Base-by-base conservation (phyloP, 2,888 invertebrate species). In the Eupithecia vulgata region DNA sequence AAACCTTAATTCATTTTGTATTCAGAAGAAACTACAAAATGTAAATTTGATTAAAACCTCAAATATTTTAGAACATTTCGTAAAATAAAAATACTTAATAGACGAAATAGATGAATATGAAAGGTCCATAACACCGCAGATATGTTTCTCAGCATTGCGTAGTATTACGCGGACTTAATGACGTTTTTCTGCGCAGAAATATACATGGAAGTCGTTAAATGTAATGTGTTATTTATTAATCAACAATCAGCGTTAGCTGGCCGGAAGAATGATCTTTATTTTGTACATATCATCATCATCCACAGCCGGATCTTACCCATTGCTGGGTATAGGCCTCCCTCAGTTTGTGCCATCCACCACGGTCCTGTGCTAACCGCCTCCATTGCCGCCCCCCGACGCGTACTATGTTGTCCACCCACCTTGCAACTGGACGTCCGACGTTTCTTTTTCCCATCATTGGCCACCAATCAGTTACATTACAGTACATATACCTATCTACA, bases 81-180 rank as follows among this genome's bases (percentile, higher is more conserved):
- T 42, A 15, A 15, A 15, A 42, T 40, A 40, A 2, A 10, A 37
- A 7, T 10, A 40, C 3, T 12, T 12, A 40, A 2, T 21, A 52
- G 6, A 61, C 17, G 34, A 61, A 34, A 30, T 21, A 35, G 34
- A 13, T 12, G 15, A 40, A 65, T 74, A 70, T 48, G 65, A 72
- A 72, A 72, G 64, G 5, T 30, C 15, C 48, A 34, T 65, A 48
- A 61, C 8, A 62, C 35, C 10, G 40, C 65, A 62, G 69, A 69
- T 75, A 72, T 40, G 61, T 72, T 64, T 72, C 70, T 70, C 75
- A 70, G 65, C 72, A 21, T 78, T 75, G 74, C 78, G 78, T 73
- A 78, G 70, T 61, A 65, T 76, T 78, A 76, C 76, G 76, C 67
- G 73, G 73, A 70, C 73, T 68, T 78, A 76, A 75, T 78, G 78